Evolutionary conservation across 2,888 invertebrate species (phyloP), one percentile per base, ranked within the genome.

Genomic region (Spisula subtruncata): DNA sequence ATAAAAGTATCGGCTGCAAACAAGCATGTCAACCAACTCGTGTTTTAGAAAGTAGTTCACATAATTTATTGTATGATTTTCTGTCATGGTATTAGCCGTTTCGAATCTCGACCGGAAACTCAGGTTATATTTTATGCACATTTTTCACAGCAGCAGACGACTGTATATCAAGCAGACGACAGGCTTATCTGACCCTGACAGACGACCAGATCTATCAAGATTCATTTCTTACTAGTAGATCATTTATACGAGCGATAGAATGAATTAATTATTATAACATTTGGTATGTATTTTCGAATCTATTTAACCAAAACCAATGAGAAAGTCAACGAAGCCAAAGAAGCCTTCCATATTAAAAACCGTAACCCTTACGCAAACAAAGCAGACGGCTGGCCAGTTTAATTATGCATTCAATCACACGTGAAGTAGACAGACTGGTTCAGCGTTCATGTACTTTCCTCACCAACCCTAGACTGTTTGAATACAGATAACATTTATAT

Each of bases 151-250:
- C 5, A 51, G 54, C 51, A 85, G 85, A 85, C 80, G 85, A 56
- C 81, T 41, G 35, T 66, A 60, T 51, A 85, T 79, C 48, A 71
- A 86, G 48, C 82, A 87, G 82, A 82, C 79, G 87, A 87, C 87
- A 82, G 35, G 46, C 71, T 89, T 86, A 89, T 89, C 89, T 83
- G 85, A 79, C 56, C 75, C 79, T 51, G 86, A 66, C 89, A 89
- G 85, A 83, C 79, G 89, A 81, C 71, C 85, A 48, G 18, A 87
- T 85, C 79, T 56, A 84, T 87, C 87, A 82, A 41, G 71, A 56
- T 81, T 87, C 81, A 84, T 81, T 87, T 89, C 66, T 12, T 81
- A 29, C 84, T 86, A 75, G 48, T 56, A 80, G 51, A 41, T 46
- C 29, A 81, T 75, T 85, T 85, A 85, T 32, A 83, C 41, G 35